Evolutionary conservation across 2,797 vertebrate species (phyloP).

Genomic region (Tragopan temminckii): DNA sequence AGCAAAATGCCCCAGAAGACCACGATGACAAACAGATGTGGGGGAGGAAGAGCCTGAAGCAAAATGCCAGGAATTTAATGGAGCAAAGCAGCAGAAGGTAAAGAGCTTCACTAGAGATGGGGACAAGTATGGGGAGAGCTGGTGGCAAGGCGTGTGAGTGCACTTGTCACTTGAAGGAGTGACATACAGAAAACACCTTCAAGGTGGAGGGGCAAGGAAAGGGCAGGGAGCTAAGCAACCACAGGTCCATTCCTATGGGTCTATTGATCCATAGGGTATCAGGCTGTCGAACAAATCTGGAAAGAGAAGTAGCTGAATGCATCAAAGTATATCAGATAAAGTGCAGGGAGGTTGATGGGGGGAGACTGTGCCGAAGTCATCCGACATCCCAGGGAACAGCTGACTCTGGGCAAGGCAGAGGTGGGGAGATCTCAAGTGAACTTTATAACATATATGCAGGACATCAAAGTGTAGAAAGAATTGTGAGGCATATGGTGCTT

Average conservation of each 20-base stretch:
- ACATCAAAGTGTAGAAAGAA: background rate
- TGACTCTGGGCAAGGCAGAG: background rate
- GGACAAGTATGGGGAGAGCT: background rate
- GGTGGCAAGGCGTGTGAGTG: background rate
- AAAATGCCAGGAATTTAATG: background rate
- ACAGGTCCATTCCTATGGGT: background rate
- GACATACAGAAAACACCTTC: background rate
- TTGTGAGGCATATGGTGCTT: accelerated
- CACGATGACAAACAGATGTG: background rate
- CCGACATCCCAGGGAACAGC: background rate
- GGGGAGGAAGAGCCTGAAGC: background rate
- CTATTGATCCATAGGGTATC: background rate
- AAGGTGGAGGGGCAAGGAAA: background rate
- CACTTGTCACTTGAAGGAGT: background rate
- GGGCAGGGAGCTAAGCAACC: background rate
- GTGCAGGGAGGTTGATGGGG: background rate
- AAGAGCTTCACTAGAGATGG: background rate
- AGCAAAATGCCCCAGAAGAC: background rate
- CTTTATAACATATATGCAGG: accelerated
- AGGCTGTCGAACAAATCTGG: background rate
- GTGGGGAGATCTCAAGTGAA: background rate
- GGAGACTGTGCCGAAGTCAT: background rate
- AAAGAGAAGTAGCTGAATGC: background rate
- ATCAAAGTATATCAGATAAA: background rate
- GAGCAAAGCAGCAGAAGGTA: background rate